Evolutionary conservation across 2,888 invertebrate genomes (phyloP), one percentile per base, ranked within the genome.

Genomic region (Acanthosepion lycidas): DNA sequence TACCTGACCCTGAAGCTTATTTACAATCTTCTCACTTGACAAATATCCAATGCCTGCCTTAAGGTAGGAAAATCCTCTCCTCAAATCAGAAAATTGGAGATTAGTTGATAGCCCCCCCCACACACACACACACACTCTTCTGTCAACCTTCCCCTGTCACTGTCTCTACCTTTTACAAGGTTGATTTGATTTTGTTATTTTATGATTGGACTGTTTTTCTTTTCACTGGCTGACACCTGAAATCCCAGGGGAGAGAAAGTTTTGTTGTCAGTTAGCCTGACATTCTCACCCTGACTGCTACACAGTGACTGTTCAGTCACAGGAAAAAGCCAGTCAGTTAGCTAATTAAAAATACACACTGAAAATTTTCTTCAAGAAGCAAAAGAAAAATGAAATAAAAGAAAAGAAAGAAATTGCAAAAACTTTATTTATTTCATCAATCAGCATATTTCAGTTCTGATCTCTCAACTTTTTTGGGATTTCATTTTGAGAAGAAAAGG

Each of bases 151-250:
- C n/a, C 5, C 33, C 78, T 78, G 78, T 78, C 78, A 78, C 78
- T 78, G 78, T 78, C 78, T 78, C 78, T n/a, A 78, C 78, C n/a
- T 78, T 78, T 78, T 78, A 78, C 78, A 78, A 33, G 78, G n/a
- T 78, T n/a, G 78, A n/a, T 78, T 33, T n/a, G n/a, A 33, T 78
- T 78, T 78, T 78, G 78, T 78, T 78, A 12, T 78, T 78, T 78
- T 78, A 33, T 78, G n/a, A n/a, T 78, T 78, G 12, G 78, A 33
- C 33, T 78, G n/a, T n/a, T n/a, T 78, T 78, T 9, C 15, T 33
- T 78, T 78, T 78, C 78, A 78, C 78, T 78, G n/a, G n/a, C 33
- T 78, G 78, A 78, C 78, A 78, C 78, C 78, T 78, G n/a, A 33
- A 78, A 78, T 78, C 78, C 78, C n/a, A 5, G 78, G 78, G 15